phyloP scores from a whole-genome alignment of 2,797 vertebrate genomes.

The Aulostomus chinensis region DNA sequence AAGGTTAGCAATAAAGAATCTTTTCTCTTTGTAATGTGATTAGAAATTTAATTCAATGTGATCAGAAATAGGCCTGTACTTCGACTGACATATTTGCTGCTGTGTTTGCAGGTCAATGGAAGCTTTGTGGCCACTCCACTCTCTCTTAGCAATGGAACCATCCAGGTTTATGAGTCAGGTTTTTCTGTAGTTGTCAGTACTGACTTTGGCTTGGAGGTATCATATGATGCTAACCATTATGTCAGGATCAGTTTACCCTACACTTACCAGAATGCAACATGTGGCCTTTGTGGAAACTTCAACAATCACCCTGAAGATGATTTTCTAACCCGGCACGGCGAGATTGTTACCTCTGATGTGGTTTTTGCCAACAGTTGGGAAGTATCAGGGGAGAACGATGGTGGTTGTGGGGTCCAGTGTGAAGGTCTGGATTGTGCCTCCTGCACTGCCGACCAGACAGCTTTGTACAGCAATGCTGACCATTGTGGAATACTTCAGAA shows the following conservation, averaged over 20 bases:
- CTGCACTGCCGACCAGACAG: no score
- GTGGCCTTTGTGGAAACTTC: conserved; percentile 75
- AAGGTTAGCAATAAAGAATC: conserved; percentile 59
- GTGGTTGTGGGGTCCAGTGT: conserved; percentile 37
- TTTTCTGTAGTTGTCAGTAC: conserved; percentile 61
- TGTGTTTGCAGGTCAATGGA: conserved; percentile 74
- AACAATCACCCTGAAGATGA: conserved; percentile 66
- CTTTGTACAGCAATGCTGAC: no score
- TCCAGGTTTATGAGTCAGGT: conserved; percentile 65
- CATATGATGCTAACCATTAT: no score
- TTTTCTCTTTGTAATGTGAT: no score
- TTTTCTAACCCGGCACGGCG: conserved; percentile 45
- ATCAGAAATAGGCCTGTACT: no score
- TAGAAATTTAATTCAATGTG: no score
- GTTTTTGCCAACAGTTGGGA: conserved; percentile 71
- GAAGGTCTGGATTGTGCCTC: conserved; percentile 40
- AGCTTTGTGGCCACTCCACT: conserved; percentile 53
- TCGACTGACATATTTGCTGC: no score
- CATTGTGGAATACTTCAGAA: no score
- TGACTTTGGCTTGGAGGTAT: conserved; percentile 68
- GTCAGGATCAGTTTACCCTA: conserved; percentile 61
- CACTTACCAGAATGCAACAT: conserved; percentile 61
- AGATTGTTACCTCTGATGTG: conserved; percentile 45
- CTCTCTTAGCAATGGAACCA: conserved; percentile 46
- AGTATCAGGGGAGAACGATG: conserved; percentile 21